Percentiles rank a stretch among this genome's conserved stretches.
Evolutionary conservation across 2,888 invertebrate species (phyloP).

Genomic region (Andrena fulva): DNA sequence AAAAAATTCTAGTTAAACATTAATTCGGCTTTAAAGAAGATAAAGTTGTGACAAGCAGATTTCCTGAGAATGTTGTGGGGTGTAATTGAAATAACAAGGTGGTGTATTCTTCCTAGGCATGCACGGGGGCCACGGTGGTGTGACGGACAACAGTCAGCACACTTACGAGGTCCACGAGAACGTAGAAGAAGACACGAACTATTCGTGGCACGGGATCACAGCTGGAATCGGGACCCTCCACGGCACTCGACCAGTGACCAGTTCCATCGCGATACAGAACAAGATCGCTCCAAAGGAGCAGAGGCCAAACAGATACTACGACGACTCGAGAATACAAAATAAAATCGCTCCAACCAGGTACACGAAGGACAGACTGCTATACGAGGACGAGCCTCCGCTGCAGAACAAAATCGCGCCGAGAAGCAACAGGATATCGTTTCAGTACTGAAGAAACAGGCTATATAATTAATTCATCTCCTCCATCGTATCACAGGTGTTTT

Average conservation of each 20-base stretch:
- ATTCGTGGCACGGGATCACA: conserved; percentile 67
- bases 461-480: neutral
- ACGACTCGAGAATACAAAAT: conserved; percentile 12
- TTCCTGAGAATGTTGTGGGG: too few species aligned
- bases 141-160: conserved; percentile 39
- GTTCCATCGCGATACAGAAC: conserved; percentile 53
- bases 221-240: conserved; percentile 68
- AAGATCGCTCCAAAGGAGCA: conserved; percentile 66
- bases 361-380: neutral
- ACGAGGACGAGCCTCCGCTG: conserved; percentile 55
- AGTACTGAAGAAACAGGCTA: neutral
- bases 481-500: neutral
- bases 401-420: conserved; percentile 72
- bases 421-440: conserved; percentile 45
- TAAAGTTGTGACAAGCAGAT: neutral
- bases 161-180: conserved; percentile 77
- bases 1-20: too few species aligned
- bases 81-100: neutral
- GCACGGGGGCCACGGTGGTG: conserved; percentile 30
- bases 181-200: conserved; percentile 72
- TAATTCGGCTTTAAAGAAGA: neutral
- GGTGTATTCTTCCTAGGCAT: conserved; percentile 26
- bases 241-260: conserved; percentile 44
- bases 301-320: neutral
- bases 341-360: conserved; percentile 27